These are phyloP conservation scores for Chondrosia reniformis DNA, from an alignment of 37 sponge, comb jelly and placozoan genomes.

Conservation along the genomic window DNA sequence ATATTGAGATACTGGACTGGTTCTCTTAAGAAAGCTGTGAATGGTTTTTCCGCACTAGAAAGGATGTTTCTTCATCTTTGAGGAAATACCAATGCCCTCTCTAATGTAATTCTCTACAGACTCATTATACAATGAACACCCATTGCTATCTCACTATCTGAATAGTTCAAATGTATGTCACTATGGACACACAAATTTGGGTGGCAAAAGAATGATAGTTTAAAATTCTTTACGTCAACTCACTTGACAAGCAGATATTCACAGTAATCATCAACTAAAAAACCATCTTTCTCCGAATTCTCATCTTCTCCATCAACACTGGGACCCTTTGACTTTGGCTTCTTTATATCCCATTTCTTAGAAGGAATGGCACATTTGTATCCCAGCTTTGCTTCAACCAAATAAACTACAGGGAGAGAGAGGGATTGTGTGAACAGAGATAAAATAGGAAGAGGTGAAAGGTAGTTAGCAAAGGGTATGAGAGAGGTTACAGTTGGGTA, in stretches of 20 bases:
- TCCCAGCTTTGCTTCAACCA: not conserved
- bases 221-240: not conserved
- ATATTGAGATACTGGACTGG: no score
- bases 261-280: slow-evolving; percentile 21
- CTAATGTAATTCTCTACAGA: no score
- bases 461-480: no score
- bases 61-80: no score
- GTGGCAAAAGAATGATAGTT: not conserved
- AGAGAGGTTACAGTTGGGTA: no score
- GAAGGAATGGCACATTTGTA: not conserved
- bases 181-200: slow-evolving; percentile 2
- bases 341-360: not conserved
- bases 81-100: no score
- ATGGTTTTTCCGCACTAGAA: no score
- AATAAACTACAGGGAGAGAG: not conserved
- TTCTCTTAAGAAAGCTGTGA: no score
- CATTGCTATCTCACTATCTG: no score
- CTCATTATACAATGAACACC: no score
- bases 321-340: not conserved
- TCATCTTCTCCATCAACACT: slow-evolving; percentile 18
- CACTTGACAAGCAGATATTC: slow-evolving; percentile 44
- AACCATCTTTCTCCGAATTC: slow-evolving; percentile 28
- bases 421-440: not conserved
- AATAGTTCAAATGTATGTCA: no score
- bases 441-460: not conserved